Conservation (phyloP, 1,140 invertebrate species). For the Hypsibius dujardini region DNA sequence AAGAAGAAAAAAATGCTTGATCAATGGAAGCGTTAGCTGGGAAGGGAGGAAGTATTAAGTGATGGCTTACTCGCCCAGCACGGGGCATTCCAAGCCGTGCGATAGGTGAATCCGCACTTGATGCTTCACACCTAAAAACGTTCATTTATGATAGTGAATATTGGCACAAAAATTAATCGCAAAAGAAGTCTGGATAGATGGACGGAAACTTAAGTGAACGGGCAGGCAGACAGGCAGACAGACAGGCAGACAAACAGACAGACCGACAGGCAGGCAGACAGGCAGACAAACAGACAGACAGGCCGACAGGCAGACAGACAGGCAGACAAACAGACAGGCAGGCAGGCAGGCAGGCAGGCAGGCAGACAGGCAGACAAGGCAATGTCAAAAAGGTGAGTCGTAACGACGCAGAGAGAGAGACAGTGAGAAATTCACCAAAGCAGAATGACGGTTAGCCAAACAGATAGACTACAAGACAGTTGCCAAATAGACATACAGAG, state of each 20-base stretch:
- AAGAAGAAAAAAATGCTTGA: neutral
- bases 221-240: neutral
- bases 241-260: neutral
- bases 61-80: constrained; percentile 36
- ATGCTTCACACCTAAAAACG: constrained; percentile 35
- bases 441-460: too few species aligned
- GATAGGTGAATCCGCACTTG: constrained; percentile 42
- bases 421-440: too few species aligned
- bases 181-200: constrained; percentile 15
- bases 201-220: neutral
- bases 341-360: too few species aligned
- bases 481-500: too few species aligned
- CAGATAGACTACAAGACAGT: too few species aligned
- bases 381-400: too few species aligned
- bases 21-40: neutral
- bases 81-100: constrained; percentile 38
- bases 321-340: too few species aligned
- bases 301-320: neutral
- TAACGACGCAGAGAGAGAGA: too few species aligned
- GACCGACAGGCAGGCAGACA: neutral
- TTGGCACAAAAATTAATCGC: neutral
- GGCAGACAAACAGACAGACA: neutral
- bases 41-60: neutral
- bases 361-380: too few species aligned
- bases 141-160: neutral